Conservation (phyloP, 2,888 invertebrate species). For the Gymnosoma rotundatum region DNA sequence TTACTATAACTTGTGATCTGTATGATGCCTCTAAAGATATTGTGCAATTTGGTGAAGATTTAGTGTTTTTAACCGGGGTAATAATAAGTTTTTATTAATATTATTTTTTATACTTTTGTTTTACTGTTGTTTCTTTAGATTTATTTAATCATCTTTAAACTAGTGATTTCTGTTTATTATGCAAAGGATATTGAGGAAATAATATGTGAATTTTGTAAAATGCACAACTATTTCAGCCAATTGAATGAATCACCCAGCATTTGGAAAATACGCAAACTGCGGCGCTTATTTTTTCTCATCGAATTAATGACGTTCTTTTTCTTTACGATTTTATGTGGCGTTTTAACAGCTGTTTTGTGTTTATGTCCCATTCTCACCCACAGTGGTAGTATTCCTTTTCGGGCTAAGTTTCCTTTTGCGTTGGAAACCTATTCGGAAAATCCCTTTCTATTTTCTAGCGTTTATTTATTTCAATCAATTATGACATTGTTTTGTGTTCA, state of each 20-base stretch:
- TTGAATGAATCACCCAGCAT: slow-evolving; percentile 61
- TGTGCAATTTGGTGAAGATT: slow-evolving; percentile 72
- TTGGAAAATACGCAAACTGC: slow-evolving; percentile 67
- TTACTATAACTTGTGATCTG: slow-evolving; percentile 72
- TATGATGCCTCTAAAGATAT: slow-evolving; percentile 72
- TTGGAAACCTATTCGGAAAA: slow-evolving; percentile 68
- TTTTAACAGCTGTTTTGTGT: slow-evolving; percentile 73
- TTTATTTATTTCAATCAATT: slow-evolving; percentile 74
- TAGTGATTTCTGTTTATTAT: slow-evolving; percentile 59
- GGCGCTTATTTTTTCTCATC: slow-evolving; percentile 72
- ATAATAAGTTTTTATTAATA: neutral
- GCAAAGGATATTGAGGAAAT: slow-evolving; percentile 73
- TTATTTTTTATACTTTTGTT: neutral
- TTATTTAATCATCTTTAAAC: slow-evolving; percentile 73
- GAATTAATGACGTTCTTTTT: slow-evolving; percentile 70
- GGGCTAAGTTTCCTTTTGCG: slow-evolving; percentile 74
- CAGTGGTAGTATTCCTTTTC: slow-evolving; percentile 72
- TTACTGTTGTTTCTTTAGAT: slow-evolving; percentile 71
- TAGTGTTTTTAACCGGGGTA: slow-evolving; percentile 74
- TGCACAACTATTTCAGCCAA: slow-evolving; percentile 55
- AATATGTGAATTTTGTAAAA: slow-evolving; percentile 60
- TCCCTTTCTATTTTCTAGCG: slow-evolving; percentile 55
- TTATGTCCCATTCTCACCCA: slow-evolving; percentile 74
- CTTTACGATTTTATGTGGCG: slow-evolving; percentile 58
- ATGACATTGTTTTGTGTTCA: slow-evolving; percentile 72